Evolutionary conservation across 92 coral and sea anemone genomes (phyloP), one percentile per base, ranked within the genome.

Genomic region (Zoanthus gigantus): DNA sequence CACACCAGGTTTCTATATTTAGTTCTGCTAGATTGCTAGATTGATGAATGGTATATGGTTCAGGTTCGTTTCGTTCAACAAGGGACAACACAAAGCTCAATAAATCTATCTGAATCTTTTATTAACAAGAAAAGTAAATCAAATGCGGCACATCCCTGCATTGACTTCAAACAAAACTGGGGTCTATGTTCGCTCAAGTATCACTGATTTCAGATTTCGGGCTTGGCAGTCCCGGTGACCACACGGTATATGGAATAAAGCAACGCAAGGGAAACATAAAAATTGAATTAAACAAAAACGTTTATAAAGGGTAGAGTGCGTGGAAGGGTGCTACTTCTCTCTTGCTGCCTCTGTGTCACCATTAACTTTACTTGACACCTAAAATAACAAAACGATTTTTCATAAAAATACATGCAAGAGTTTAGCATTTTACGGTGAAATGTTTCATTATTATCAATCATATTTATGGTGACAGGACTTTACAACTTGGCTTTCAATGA

Each of bases 21-120:
- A 67, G 76, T 32, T 72, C 76, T 72, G 50, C 76, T n/a, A n/a
- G 71, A 65, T 65, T 13, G 71, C 71, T 23, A 69, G 76, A 32
- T 72, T 72, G 76, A 14, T 37, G 52, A 72, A 72, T 72, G 76
- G 30, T 37, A 61, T 61, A 37, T 72, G 76, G 50, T 32, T 72
- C 53, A 32, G 76, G 37, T 23, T 72, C 76, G 18, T 72, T 72
- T 72, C 37, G 30, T 32, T 72, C 47, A 72, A 72, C 76, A 72
- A 37, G 76, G 23, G 53, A 14, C 53, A n/a, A n/a, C n/a, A n/a
- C n/a, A n/a, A n/a, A n/a, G n/a, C n/a, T n/a, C n/a, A n/a, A n/a
- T n/a, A n/a, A 72, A 37, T 11, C 76, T 72, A 72, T 72, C 76
- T 72, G 76, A 72, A 47, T 18, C 44, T 67, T 13, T 23, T 12